Percentiles rank a stretch among this genome's conserved stretches.
Conservation (phyloP, 1,140 invertebrate species). For the Drosophila trapezifrons region DNA sequence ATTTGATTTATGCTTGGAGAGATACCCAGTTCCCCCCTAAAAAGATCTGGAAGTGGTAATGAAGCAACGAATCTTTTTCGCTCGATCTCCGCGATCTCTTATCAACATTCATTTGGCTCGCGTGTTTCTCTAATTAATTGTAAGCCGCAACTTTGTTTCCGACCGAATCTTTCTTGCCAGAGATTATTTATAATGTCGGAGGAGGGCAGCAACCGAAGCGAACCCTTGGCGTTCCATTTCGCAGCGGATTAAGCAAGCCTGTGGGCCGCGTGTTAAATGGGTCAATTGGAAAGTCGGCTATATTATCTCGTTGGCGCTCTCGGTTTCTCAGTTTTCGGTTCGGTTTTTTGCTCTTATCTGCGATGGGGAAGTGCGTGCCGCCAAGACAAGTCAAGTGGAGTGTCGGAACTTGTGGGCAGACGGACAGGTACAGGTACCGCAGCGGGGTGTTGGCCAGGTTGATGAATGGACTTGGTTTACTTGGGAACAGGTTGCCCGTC, state of each 20-base stretch:
- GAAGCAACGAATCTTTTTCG: conserved; percentile 34
- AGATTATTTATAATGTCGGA: conserved; percentile 21
- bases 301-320: conserved; percentile 28
- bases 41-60: conserved; percentile 35
- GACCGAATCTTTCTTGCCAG: conserved; percentile 4
- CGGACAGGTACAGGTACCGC: conserved; percentile 19
- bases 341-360: conserved; percentile 24
- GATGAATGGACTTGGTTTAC: conserved; percentile 56
- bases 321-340: neutral
- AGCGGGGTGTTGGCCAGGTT: conserved; percentile 22
- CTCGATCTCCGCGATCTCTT: conserved; percentile 38
- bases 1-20: neutral
- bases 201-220: neutral
- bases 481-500: conserved; percentile 39
- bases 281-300: conserved; percentile 53
- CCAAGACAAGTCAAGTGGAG: conserved; percentile 27
- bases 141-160: conserved; percentile 18
- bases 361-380: conserved; percentile 42
- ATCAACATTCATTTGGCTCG: conserved; percentile 46
- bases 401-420: conserved; percentile 40
- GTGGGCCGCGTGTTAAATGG: conserved; percentile 33
- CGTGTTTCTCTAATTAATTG: conserved; percentile 44
- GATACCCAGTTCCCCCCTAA: neutral
- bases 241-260: conserved; percentile 42
- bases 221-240: conserved; percentile 34